Evolutionary conservation across 2,797 vertebrate species (phyloP), one percentile per base, ranked within the genome.

Genomic region (Sebastes aleutianus): DNA sequence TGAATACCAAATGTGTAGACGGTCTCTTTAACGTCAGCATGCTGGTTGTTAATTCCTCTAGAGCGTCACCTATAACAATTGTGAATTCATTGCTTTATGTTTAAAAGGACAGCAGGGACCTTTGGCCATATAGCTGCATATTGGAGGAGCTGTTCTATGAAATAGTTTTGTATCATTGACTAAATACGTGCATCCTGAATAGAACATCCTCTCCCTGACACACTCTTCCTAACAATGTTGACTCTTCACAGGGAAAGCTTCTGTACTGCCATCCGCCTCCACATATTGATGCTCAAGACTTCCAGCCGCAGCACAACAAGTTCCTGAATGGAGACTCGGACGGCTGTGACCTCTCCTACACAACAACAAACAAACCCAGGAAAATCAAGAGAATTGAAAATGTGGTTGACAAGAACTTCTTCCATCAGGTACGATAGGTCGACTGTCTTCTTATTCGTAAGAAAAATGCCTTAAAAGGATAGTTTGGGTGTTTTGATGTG

Each of bases 261-360:
- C 94, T 98, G 1, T 98, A 97, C 84, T 99, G 98, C 87, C 96
- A 99, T 43, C 96, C 98, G 59, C 98, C 99, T 68, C 97, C 97
- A 20, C 95, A 96, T 79, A 95, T 95, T 59, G 90, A 96, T 8
- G 76, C 96, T 9, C 70, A 92, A 72, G 94, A 95, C 79, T 99
- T 99, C 90, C 99, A 99, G 89, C 93, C 95, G n/a, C 96, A 97
- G 32, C 97, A 98, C 81, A 85, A 75, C 4, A 90, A 26, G 62
- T 96, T 96, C 54, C 88, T 74, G 69, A 83, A 47, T 0, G 75
- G 1, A 50, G 91, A 86, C 1, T 8, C 31, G 0, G 83, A 90
- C 24, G 36, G 32, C 47, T 16, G 39, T 9, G 79, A 87, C 63
- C 11, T 70, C n/a, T 84, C 56, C 5, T 82, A 50, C 8, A 76